Percentiles rank a stretch among this genome's conserved stretches.
Conservation (phyloP, 53 echinoderm and acorn worm genomes). For the Stichopus horrens region DNA sequence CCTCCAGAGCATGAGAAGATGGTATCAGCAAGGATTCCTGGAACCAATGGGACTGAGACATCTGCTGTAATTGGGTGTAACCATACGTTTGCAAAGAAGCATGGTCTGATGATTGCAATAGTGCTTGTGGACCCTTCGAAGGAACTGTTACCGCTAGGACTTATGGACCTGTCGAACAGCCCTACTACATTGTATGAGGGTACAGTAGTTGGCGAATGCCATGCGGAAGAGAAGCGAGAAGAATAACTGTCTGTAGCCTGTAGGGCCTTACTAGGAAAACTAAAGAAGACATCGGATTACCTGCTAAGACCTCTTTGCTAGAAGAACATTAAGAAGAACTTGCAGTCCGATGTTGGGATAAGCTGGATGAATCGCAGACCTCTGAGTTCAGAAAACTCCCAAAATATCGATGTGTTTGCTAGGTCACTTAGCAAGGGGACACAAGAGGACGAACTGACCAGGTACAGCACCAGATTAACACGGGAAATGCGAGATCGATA, state of each 20-base stretch:
- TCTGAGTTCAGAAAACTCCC: background rate
- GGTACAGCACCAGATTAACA: constrained; percentile 21
- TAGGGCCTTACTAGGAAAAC: too few species aligned
- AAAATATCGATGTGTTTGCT: constrained; percentile 1
- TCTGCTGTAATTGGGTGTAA: background rate
- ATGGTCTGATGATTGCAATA: background rate
- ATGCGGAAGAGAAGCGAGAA: constrained; percentile 23
- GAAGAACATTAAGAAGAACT: too few species aligned
- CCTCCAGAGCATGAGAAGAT: background rate
- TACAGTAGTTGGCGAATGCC: constrained; percentile 45
- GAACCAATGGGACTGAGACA: too few species aligned
- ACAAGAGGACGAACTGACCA: background rate
- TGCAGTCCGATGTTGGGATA: too few species aligned
- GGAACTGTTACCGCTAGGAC: constrained; percentile 15
- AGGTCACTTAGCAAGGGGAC: background rate
- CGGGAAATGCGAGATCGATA: constrained; percentile 23
- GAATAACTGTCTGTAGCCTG: background rate
- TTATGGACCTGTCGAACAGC: constrained; percentile 33
- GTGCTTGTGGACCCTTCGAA: constrained; percentile 8
- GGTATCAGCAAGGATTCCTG: background rate
- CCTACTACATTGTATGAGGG: constrained; percentile 44
- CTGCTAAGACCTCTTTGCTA: too few species aligned
- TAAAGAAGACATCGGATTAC: too few species aligned
- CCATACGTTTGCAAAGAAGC: background rate
- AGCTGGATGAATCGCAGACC: background rate